Conservation (phyloP, 2,888 invertebrate genomes). For the Aproaerema taeniolella region DNA sequence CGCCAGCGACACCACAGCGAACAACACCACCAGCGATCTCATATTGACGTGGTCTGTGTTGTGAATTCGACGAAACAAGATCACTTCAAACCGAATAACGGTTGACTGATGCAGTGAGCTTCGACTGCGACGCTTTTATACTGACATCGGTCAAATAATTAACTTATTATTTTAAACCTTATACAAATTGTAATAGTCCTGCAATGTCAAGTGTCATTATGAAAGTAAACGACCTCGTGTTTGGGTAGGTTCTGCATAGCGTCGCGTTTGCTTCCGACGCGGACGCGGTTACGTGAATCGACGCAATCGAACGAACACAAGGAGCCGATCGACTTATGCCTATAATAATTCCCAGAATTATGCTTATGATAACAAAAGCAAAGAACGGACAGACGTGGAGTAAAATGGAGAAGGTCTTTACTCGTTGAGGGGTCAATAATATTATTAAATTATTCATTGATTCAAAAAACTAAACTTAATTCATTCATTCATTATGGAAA, state of each 20-base stretch:
- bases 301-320: conserved; percentile 2
- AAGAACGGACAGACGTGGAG: too few relatives aligned
- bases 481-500: too few relatives aligned
- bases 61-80: conserved; percentile 39
- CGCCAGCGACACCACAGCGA: conserved; percentile 42
- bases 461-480: too few relatives aligned
- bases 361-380: too few relatives aligned
- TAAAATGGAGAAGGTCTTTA: too few relatives aligned
- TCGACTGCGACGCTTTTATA: conserved; percentile 50
- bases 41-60: conserved; percentile 64
- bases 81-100: conserved; percentile 52
- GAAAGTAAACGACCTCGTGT: conserved; percentile 60
- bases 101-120: conserved; percentile 51
- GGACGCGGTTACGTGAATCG: conserved; percentile 5
- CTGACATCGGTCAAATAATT: conserved; percentile 41
- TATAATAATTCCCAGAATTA: too few relatives aligned
- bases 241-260: conserved; percentile 31
- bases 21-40: conserved; percentile 55
- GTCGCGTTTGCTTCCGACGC: conserved; percentile 35
- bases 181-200: conserved; percentile 32
- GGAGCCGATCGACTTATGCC: too few relatives aligned
- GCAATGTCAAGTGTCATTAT: conserved; percentile 62
- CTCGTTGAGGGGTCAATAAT: too few relatives aligned
- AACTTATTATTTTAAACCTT: conserved; percentile 36
- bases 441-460: too few relatives aligned